These are phyloP conservation scores for Pectinophora gossypiella DNA, from an alignment of 1,140 invertebrate species.

Conservation along the genomic window DNA sequence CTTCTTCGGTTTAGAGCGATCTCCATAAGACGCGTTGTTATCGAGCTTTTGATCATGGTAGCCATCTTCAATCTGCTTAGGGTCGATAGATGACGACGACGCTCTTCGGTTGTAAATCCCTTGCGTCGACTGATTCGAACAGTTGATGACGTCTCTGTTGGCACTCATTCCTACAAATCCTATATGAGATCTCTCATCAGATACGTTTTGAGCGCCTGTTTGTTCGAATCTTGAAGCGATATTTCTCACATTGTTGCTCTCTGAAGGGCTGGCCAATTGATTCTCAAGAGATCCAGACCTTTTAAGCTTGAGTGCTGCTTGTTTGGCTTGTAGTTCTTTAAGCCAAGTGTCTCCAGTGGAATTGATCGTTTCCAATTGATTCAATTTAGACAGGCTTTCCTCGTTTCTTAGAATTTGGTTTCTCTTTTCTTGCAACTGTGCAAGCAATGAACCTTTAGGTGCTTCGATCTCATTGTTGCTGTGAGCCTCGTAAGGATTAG, in stretches of 20 bases:
- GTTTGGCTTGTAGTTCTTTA: constrained; percentile 86
- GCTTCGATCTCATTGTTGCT: constrained; percentile 48
- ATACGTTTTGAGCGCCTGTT: constrained; percentile 64
- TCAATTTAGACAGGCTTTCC: constrained; percentile 42
- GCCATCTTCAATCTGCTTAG: constrained; percentile 66
- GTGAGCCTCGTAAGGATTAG: constrained; percentile 27
- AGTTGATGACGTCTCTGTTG: constrained; percentile 64
- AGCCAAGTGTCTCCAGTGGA: constrained; percentile 81
- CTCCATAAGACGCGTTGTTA: constrained; percentile 28
- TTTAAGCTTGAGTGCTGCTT: constrained; percentile 81
- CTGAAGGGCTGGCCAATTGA: constrained; percentile 40
- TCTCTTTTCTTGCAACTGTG: constrained; percentile 85
- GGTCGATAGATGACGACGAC: constrained; percentile 66
- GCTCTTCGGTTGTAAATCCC: constrained; percentile 50
- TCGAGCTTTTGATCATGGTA: constrained; percentile 46
- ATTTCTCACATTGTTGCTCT: constrained; percentile 80
- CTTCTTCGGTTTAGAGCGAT: constrained; percentile 83
- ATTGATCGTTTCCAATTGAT: constrained; percentile 43
- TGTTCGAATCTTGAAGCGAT: constrained; percentile 88
- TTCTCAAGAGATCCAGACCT: constrained; percentile 58
- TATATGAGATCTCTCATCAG: constrained; percentile 54
- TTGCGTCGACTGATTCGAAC: constrained; percentile 51
- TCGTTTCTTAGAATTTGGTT: constrained; percentile 80
- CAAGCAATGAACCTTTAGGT: constrained; percentile 77
- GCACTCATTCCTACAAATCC: constrained; percentile 50